Conservation (phyloP, 2,888 invertebrate species). For the Mellilla xanthometata region DNA sequence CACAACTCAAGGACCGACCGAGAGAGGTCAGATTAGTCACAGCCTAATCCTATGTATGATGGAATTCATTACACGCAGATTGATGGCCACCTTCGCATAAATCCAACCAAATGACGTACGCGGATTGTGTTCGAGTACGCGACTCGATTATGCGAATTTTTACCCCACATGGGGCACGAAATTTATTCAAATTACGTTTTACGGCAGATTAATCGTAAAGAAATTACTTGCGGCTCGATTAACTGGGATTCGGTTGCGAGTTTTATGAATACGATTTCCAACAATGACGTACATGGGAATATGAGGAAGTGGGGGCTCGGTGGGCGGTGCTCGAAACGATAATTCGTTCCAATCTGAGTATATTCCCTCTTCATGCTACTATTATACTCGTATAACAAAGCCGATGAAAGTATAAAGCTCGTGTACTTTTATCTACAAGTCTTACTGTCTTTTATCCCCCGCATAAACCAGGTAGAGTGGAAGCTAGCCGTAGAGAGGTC, state of each 20-base stretch:
- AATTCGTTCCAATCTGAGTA: not conserved
- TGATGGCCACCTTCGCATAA: constrained; percentile 23
- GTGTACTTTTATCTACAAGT: not conserved
- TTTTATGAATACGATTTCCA: constrained; percentile 24
- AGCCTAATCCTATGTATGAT: constrained; percentile 15
- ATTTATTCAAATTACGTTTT: constrained; percentile 61
- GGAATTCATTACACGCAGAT: constrained; percentile 12
- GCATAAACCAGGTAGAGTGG: constrained; percentile 3
- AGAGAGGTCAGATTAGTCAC: constrained; percentile 24
- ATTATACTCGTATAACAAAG: no score
- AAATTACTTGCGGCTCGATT: constrained; percentile 39
- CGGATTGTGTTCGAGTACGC: constrained; percentile 16
- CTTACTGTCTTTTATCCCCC: constrained; percentile 1
- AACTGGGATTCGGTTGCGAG: constrained; percentile 40
- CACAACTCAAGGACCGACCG: constrained; percentile 16
- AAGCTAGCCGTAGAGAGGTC: constrained; percentile 38
- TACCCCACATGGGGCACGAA: constrained; percentile 33
- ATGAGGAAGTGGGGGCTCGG: constrained; percentile 8
- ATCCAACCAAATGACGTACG: constrained; percentile 17
- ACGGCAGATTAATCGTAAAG: constrained; percentile 49
- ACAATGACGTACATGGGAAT: constrained; percentile 8
- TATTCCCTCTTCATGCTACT: constrained; percentile 1
- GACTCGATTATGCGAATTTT: constrained; percentile 22
- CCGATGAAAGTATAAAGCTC: not conserved
- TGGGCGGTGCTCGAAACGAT: not conserved